Conservation (phyloP, 2,888 invertebrate genomes). For the Acheta domesticus region DNA sequence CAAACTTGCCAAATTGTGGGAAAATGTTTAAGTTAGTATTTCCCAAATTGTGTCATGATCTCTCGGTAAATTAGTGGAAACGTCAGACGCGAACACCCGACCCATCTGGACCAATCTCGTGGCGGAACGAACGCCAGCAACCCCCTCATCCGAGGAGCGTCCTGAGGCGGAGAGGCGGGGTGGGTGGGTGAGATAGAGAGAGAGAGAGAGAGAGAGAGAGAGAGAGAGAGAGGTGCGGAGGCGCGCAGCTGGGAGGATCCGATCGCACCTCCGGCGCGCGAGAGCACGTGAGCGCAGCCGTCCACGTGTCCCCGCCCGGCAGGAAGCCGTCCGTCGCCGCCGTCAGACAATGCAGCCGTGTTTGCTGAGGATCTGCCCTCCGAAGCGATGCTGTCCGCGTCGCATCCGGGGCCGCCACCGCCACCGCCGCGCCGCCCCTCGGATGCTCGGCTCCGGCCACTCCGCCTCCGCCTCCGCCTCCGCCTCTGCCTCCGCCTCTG, state of each 20-base stretch:
- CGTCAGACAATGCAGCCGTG: not conserved
- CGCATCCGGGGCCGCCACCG: not conserved
- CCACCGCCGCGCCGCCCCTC: not conserved
- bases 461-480: not conserved
- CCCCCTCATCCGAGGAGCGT: too few relatives aligned
- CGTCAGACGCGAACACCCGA: too few relatives aligned
- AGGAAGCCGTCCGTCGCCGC: not conserved
- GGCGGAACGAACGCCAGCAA: too few relatives aligned
- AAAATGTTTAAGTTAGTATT: too few relatives aligned
- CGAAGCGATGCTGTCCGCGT: not conserved
- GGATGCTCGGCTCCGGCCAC: not conserved
- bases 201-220: too few relatives aligned
- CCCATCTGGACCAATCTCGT: too few relatives aligned
- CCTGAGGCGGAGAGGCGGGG: too few relatives aligned
- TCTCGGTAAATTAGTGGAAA: too few relatives aligned
- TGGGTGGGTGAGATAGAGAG: too few relatives aligned
- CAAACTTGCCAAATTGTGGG: too few relatives aligned
- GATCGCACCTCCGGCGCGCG: not conserved
- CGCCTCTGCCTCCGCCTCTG: not conserved
- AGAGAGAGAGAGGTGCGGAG: too few relatives aligned
- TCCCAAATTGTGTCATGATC: too few relatives aligned
- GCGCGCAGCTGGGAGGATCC: not conserved
- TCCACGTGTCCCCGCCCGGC: not conserved
- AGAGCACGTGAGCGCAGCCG: not conserved
- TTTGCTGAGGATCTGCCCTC: constrained; percentile 9